Evolutionary conservation across 2,113 vertebrate species (phyloP), one percentile per base, ranked within the genome.

Genomic region (Eptesicus fuscus): DNA sequence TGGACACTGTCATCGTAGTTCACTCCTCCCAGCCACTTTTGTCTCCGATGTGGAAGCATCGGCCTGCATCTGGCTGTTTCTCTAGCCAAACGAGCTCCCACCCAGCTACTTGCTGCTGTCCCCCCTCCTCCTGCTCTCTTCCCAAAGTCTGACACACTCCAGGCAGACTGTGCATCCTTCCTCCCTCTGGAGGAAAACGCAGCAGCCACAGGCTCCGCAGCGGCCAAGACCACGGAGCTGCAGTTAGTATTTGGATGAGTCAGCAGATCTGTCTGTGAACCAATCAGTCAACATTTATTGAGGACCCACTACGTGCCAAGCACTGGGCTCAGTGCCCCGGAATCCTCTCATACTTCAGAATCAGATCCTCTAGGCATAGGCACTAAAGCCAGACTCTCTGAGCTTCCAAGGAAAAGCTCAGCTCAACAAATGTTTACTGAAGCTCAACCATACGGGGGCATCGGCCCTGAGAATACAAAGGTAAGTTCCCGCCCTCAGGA

Each of bases 321-420:
- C 49, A 4, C 42, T 7, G 42, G 44, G 84, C 47, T 44, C 0
- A 8, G 7, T 20, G 63, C 9, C 35, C 47, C 49, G n/a, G 28
- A 73, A 35, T 69, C 14, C 20, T 32, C 30, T 49, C 25, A 6
- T 80, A 3, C 16, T 40, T 92, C 65, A 20, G 47, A 83, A 61
- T 56, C 35, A 22, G 32, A 56, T 51, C 42, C 9, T 32, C n/a
- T 25, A n/a, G 32, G 25, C n/a, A 1, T 17, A 9, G 35, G 42
- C 47, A 35, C 7, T 28, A 28, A 59, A 73, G 61, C 53, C 78
- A 18, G 44, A 59, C 87, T 51, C 69, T 90, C 78, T 77, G 85
- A 76, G 76, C 37, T 87, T 53, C 35, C 90, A 92, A 59, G 53
- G 23, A 30, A 84, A 94, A 87, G 8, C 23, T 80, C 32, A 47